Base-by-base conservation (phyloP, 2,888 invertebrate genomes). In the Eupithecia subfuscata region DNA sequence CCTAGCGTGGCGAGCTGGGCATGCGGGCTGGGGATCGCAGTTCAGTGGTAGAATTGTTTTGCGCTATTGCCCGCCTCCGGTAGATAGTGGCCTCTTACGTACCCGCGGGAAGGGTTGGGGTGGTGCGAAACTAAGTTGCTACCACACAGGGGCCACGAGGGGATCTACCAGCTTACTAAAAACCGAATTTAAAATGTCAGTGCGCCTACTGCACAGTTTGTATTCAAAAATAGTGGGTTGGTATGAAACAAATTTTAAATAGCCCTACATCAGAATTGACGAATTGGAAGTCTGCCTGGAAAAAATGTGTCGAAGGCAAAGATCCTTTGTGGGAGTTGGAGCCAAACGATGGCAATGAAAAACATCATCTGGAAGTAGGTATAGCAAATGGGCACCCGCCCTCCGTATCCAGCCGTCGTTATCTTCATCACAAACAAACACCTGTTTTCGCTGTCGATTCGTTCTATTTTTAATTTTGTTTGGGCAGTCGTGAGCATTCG, bases 381-480 rank as follows among this genome's bases (percentile, higher is more conserved):
- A 18, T 45, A 43, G n/a, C 43, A 64, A 75, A 65, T 82, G 82
- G 80, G 83, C 34, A 80, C 70, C 69, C 73, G 80, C 76, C 74
- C 78, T n/a, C 52, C 52, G 22, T 56, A 83, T 78, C 78, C 84
- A 85, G 82, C 83, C 69, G 71, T 82, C 60, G 45, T 71, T 48
- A 67, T 56, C 22, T 68, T 60, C 67, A 71, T 63, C 70, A 73
- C 65, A 52, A 74, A 74, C 60, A 75, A 86, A 81, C 92, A 90
- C 87, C 89, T 91, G 92, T 90, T 92, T 92, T 90, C 86, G 81
- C 83, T 78, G 84, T 86, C 34, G 45, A 86, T 86, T 88, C 79
- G 75, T 78, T 82, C 84, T 92, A 91, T 91, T 90, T 90, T 84
- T 81, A 82, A 84, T 79, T 40, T 80, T 81, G 80, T 82, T 82